phyloP scores from a whole-genome alignment of 2,888 invertebrate species.

The Tromatobia lineatoria region DNA sequence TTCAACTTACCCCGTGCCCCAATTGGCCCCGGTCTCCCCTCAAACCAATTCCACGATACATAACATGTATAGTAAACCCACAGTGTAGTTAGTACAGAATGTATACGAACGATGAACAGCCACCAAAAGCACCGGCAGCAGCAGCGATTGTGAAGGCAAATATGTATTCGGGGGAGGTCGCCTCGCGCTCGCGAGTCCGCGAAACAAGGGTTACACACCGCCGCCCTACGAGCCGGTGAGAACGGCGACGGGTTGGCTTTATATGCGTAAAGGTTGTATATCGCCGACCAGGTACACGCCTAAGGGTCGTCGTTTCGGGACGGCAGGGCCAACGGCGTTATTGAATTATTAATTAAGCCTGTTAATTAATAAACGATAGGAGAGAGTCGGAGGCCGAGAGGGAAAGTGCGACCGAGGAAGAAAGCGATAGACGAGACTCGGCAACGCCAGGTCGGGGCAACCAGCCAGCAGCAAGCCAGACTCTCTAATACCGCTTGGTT shows the following conservation, averaged over 20 bases:
- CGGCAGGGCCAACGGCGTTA: constrained; percentile 66
- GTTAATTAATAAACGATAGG: constrained; percentile 81
- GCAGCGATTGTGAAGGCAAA: constrained; percentile 53
- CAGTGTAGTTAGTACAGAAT: not conserved
- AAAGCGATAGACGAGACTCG: constrained; percentile 8
- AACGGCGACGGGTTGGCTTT: constrained; percentile 38
- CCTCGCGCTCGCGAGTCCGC: constrained; percentile 17
- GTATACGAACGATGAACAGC: constrained; percentile 25
- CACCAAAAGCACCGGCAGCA: constrained; percentile 22
- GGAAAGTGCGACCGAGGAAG: constrained; percentile 35
- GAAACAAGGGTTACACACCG: constrained; percentile 7
- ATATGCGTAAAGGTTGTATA: constrained; percentile 35
- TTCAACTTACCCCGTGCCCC: too few relatives aligned
- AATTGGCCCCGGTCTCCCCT: too few relatives aligned
- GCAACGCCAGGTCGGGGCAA: constrained; percentile 55
- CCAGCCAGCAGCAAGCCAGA: constrained; percentile 65
- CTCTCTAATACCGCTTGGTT: not conserved
- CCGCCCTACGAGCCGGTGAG: constrained; percentile 6
- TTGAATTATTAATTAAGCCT: constrained; percentile 82
- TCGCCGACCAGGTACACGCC: constrained; percentile 44
- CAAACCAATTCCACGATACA: constrained; percentile 19
- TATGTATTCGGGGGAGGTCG: constrained; percentile 56
- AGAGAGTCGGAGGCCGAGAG: constrained; percentile 65
- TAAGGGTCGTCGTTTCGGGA: constrained; percentile 50
- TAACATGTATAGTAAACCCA: too few relatives aligned